Conservation (phyloP, 1,140 invertebrate species). For the Bemisia tabaci region DNA sequence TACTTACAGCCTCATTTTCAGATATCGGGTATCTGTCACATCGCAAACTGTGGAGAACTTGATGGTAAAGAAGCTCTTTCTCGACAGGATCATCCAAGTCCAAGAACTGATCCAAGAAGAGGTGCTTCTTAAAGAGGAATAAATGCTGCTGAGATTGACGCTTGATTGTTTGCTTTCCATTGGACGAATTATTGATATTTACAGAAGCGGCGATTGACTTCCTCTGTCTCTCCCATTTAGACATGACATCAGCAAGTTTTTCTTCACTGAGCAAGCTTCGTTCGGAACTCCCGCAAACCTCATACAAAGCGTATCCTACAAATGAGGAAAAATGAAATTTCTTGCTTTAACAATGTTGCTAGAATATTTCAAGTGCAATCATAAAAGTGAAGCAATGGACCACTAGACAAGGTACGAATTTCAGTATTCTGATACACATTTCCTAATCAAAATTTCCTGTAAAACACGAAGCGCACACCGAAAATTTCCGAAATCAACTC, state of each 20-base stretch:
- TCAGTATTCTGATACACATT: too few species aligned
- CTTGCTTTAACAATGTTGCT: too few species aligned
- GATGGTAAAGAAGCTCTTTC: slow-evolving; percentile 91
- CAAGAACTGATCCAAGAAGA: slow-evolving; percentile 76
- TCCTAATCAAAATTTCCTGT: too few species aligned
- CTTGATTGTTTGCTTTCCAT: slow-evolving; percentile 26
- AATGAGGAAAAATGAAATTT: slow-evolving; percentile 11
- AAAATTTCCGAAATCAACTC: too few species aligned
- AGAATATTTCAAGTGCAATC: too few species aligned
- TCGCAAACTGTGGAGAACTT: slow-evolving; percentile 76
- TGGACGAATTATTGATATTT: slow-evolving; percentile 24
- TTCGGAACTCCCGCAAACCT: slow-evolving; percentile 64
- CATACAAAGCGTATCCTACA: slow-evolving; percentile 40
- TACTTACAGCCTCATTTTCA: slow-evolving; percentile 25
- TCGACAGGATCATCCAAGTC: slow-evolving; percentile 78
- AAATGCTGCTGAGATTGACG: slow-evolving; percentile 34
- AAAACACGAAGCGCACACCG: too few species aligned
- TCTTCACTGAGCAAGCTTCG: slow-evolving; percentile 69
- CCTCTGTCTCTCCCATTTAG: slow-evolving; percentile 83
- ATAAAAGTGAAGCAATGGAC: too few species aligned
- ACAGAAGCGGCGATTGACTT: slow-evolving; percentile 35
- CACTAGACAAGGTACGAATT: too few species aligned
- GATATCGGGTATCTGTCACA: slow-evolving; percentile 52
- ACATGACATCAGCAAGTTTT: slow-evolving; percentile 86
- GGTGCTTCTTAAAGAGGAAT: slow-evolving; percentile 81